Evolutionary conservation across 2,888 invertebrate species (phyloP), one percentile per base, ranked within the genome.

Genomic region (Drosophila percnosoma): DNA sequence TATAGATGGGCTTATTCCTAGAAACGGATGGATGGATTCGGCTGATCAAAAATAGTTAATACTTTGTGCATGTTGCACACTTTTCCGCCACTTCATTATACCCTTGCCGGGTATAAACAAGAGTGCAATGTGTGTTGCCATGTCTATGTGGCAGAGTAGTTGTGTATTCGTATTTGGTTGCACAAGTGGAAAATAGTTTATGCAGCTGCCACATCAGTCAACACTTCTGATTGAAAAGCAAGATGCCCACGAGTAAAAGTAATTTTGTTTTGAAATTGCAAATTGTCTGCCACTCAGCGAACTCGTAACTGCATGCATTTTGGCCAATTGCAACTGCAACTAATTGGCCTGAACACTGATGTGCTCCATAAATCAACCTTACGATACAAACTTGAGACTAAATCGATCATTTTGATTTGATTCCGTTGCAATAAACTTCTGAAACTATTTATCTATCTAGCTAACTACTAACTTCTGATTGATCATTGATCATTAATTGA

Each of bases 151-250:
- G 45, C 18, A 18, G 11, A 21, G 52, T 40, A 13, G 11, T 36
- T 66, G 55, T 45, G 52, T 59, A 61, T 33, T 48, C 18, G 68
- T 52, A 59, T 64, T 65, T 78, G 48, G 55, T 58, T 53, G 63
- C 49, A 68, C 61, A 80, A 73, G 73, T 75, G 75, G 63, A 29
- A 64, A 80, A 78, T 78, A 80, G 88, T 80, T 83, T 87, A 80
- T 71, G 68, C 88, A 83, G 88, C 86, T 83, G 83, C 75, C 69
- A 48, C 68, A 71, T 84, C 84, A 48, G 53, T 88, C 79, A 79
- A 49, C 84, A 70, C 68, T 31, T 65, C 31, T 36, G 42, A 51
- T 70, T 52, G 54, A 27, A 49, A 60, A 27, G 31, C 36, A 34
- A 10, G 15, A 34, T 53, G 34, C 34, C 18, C 2, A 3, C 53